phyloP scores from a whole-genome alignment of 2,113 vertebrate species.

The Varanus salvator region DNA sequence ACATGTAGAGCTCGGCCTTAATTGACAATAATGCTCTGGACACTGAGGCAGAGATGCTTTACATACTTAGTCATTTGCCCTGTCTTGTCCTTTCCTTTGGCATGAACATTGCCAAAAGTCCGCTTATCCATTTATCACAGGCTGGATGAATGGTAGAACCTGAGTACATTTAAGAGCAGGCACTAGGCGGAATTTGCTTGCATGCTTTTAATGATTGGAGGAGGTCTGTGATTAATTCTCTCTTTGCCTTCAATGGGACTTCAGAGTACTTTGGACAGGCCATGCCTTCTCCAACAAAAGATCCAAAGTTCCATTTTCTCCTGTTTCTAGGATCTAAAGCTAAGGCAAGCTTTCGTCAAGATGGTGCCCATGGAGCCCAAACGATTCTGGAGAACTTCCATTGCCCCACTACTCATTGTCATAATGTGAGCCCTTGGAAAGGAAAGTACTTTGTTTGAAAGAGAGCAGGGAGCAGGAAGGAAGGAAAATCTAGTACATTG shows the following conservation, averaged over 20 bases:
- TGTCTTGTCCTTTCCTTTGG: no score
- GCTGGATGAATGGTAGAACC: neutral
- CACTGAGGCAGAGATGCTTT: no score
- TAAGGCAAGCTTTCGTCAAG: neutral
- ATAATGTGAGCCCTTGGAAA: neutral
- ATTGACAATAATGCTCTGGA: no score
- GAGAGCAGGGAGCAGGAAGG: no score
- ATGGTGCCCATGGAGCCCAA: neutral
- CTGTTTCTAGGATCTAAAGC: neutral
- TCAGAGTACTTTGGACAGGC: neutral
- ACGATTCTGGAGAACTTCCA: neutral
- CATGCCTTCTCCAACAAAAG: neutral
- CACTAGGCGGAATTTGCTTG: no score
- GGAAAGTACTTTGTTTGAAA: no score
- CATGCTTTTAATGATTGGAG: no score
- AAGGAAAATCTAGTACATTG: neutral
- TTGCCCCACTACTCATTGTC: neutral
- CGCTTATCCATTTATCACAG: no score
- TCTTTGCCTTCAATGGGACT: neutral
- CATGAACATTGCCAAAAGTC: no score
- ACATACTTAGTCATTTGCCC: no score
- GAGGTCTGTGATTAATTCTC: neutral
- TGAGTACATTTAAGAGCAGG: neutral
- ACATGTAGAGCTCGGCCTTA: no score
- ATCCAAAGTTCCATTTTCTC: neutral